These are phyloP conservation scores for Ellobium chinense DNA, from an alignment of 2,888 invertebrate species.

Conservation along the genomic window DNA sequence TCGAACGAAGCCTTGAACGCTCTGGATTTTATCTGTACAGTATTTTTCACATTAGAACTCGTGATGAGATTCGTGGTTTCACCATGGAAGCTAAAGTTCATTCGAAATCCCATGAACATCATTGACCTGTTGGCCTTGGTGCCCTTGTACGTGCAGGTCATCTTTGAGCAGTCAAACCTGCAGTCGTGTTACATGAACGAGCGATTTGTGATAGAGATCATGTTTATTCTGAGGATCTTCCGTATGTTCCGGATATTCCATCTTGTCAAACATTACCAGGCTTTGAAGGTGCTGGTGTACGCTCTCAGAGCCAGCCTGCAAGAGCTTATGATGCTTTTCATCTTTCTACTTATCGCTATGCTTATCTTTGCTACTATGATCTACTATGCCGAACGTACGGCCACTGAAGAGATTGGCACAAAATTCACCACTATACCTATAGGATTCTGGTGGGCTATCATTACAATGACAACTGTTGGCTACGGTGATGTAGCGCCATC, in stretches of 20 bases:
- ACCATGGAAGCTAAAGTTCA: slow-evolving; percentile 70
- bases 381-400: slow-evolving; percentile 77
- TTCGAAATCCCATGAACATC: slow-evolving; percentile 74
- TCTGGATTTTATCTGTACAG: slow-evolving; percentile 75
- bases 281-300: slow-evolving; percentile 79
- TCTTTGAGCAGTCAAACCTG: slow-evolving; percentile 68
- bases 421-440: slow-evolving; percentile 77
- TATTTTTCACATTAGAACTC: slow-evolving; percentile 76
- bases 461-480: slow-evolving; percentile 78
- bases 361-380: slow-evolving; percentile 78
- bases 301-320: slow-evolving; percentile 79
- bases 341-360: slow-evolving; percentile 78
- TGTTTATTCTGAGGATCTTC: slow-evolving; percentile 80
- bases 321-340: slow-evolving; percentile 76
- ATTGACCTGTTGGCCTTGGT: slow-evolving; percentile 76
- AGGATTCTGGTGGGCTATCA: slow-evolving; percentile 80
- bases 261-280: slow-evolving; percentile 80
- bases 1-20: slow-evolving; percentile 65
- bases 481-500: slow-evolving; percentile 76
- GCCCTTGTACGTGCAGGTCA: slow-evolving; percentile 76
- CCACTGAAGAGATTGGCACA: slow-evolving; percentile 60
- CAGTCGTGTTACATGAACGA: slow-evolving; percentile 72
- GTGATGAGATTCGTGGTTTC: slow-evolving; percentile 72
- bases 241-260: slow-evolving; percentile 80
- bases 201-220: slow-evolving; percentile 75